Conservation (phyloP, 35 echinoderm and acorn worm genomes). For the Stichopus chloronotus region DNA sequence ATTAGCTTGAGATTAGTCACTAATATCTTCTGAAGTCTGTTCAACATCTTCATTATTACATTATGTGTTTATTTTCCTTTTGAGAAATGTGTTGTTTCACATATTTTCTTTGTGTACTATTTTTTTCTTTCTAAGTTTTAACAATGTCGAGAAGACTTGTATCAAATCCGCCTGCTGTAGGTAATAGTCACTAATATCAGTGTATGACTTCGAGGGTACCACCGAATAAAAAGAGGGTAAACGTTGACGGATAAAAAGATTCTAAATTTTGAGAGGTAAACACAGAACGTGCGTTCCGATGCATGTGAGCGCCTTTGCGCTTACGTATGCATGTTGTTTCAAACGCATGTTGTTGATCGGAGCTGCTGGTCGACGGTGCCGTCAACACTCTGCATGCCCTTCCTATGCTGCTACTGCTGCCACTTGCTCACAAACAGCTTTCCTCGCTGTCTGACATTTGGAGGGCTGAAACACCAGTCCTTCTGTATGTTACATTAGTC, state of each 20-base stretch:
- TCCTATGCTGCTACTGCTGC: neutral
- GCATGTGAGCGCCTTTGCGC: constrained; percentile 34
- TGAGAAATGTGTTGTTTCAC: too few species aligned
- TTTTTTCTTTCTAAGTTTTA: neutral
- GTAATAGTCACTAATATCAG: neutral
- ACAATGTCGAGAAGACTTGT: neutral
- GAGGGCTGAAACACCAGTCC: constrained; percentile 13
- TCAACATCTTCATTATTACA: too few species aligned
- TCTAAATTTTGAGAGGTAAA: neutral
- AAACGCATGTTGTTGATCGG: neutral
- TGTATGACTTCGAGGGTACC: neutral
- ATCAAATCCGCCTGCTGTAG: neutral
- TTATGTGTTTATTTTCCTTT: too few species aligned
- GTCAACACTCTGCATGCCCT: constrained; percentile 20
- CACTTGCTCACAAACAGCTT: neutral
- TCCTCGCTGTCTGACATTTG: neutral
- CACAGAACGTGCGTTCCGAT: neutral
- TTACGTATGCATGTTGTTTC: constrained; percentile 15
- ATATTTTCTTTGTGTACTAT: too few species aligned
- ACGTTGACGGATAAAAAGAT: neutral
- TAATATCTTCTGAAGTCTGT: too few species aligned
- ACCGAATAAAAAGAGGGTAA: neutral
- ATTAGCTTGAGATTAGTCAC: too few species aligned
- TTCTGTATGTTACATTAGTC: neutral
- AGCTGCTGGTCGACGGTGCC: neutral